Evolutionary conservation across 2,113 vertebrate genomes (phyloP).

Genomic region (Macroglossus sobrinus): DNA sequence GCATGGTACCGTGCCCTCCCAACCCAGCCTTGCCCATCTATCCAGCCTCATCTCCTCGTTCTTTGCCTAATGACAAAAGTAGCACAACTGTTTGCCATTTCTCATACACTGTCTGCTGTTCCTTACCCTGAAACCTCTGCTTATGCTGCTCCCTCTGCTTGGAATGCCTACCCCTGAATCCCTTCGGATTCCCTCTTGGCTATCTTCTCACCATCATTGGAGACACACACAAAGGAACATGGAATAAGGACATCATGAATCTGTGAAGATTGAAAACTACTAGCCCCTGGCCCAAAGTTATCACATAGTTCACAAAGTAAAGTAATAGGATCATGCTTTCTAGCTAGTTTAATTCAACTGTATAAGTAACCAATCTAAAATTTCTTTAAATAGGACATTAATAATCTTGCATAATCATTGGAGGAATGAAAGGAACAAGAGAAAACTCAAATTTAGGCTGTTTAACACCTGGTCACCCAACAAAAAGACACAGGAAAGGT

Average conservation of each 20-base stretch:
- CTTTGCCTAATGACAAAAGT: neutral
- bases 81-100: neutral
- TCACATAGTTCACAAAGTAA: neutral
- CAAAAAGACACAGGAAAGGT: neutral
- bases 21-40: neutral
- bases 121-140: neutral
- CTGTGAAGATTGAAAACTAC: neutral
- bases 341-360: neutral
- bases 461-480: neutral
- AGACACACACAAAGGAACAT: neutral
- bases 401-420: neutral
- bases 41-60: neutral
- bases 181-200: neutral
- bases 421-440: neutral
- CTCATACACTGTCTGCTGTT: neutral
- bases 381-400: neutral
- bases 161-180: neutral
- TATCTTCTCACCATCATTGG: neutral
- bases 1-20: neutral
- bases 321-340: neutral
- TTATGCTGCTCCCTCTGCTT: neutral
- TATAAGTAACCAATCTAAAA: neutral
- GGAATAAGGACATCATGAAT: neutral
- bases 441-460: neutral
- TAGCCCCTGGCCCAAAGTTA: neutral